A percentile compares a stretch with the other conserved stretches of the same genome.
Evolutionary conservation across 2,888 invertebrate species (phyloP).

Genomic region (Drepanosiphum platanoidis): DNA sequence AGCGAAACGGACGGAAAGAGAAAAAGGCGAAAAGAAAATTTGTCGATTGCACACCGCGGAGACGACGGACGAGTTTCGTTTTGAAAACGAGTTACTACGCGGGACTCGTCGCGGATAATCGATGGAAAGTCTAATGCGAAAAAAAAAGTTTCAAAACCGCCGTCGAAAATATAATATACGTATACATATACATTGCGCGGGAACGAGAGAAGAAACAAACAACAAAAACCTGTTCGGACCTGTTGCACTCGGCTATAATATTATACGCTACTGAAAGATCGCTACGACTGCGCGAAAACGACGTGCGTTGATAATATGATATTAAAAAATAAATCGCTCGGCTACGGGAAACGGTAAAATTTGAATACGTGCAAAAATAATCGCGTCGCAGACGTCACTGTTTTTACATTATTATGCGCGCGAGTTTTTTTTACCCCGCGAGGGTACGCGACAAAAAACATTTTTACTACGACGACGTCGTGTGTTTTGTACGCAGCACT

Average conservation of each 20-base stretch:
- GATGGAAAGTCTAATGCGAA: conserved; percentile 11
- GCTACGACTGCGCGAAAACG: background rate
- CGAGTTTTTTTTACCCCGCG: background rate
- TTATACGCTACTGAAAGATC: background rate
- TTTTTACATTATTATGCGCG: too few species aligned
- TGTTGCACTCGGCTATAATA: background rate
- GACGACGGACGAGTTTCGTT: background rate
- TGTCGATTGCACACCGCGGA: background rate
- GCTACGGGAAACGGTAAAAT: too few species aligned
- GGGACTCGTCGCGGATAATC: too few species aligned
- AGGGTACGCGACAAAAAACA: background rate
- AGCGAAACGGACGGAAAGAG: background rate
- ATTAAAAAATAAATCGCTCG: too few species aligned
- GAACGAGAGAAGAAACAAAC: background rate
- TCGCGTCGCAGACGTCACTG: too few species aligned
- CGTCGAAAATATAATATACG: conserved; percentile 6
- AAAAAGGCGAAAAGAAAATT: background rate
- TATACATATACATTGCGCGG: too few species aligned
- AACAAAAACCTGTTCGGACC: background rate
- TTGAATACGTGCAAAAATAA: too few species aligned
- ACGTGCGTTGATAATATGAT: too few species aligned
- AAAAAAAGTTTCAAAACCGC: background rate
- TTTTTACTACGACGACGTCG: background rate
- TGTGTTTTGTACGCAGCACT: background rate
- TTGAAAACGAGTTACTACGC: conserved; percentile 5